Percentiles rank a stretch among this genome's conserved stretches.
Evolutionary conservation across 2,113 vertebrate genomes (phyloP).

Genomic region (Oreochromis spilurus): DNA sequence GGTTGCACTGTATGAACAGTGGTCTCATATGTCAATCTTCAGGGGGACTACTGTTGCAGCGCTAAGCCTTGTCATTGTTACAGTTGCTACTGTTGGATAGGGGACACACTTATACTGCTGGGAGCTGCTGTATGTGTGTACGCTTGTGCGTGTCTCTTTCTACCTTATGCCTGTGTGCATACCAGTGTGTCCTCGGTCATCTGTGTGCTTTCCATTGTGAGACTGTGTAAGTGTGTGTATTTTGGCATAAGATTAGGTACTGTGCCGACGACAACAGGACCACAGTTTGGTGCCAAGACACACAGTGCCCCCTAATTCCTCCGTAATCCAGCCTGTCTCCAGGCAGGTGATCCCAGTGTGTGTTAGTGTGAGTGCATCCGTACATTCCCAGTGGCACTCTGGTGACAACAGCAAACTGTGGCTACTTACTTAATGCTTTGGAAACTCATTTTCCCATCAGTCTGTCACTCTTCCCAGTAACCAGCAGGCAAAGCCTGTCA

Average conservation of each 20-base stretch:
- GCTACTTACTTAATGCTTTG: slow-evolving; percentile 17
- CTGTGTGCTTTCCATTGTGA: slow-evolving; percentile 8
- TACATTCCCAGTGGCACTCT: neutral
- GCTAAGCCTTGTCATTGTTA: slow-evolving; percentile 62
- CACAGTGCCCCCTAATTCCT: slow-evolving; percentile 62
- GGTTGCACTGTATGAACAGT: slow-evolving; percentile 44
- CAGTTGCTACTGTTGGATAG: slow-evolving; percentile 66
- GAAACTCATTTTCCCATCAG: slow-evolving; percentile 57
- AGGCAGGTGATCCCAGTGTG: slow-evolving; percentile 64
- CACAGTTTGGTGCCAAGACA: slow-evolving; percentile 58
- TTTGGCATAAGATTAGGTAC: slow-evolving; percentile 58
- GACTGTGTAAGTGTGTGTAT: slow-evolving; percentile 30
- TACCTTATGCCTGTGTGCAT: slow-evolving; percentile 20
- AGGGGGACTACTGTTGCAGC: slow-evolving; percentile 45
- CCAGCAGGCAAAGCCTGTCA: slow-evolving; percentile 35
- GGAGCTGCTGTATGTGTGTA: neutral
- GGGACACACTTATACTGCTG: slow-evolving; percentile 18
- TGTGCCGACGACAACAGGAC: slow-evolving; percentile 48
- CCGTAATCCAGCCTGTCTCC: slow-evolving; percentile 69
- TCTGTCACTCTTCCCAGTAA: slow-evolving; percentile 35
- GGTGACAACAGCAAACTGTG: slow-evolving; percentile 34
- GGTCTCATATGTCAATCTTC: slow-evolving; percentile 50
- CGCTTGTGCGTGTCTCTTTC: neutral
- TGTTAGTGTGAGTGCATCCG: neutral
- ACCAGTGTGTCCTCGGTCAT: slow-evolving; percentile 10